Evolutionary conservation across 2,797 vertebrate species (phyloP).

Genomic region (Clarias fuscus): DNA sequence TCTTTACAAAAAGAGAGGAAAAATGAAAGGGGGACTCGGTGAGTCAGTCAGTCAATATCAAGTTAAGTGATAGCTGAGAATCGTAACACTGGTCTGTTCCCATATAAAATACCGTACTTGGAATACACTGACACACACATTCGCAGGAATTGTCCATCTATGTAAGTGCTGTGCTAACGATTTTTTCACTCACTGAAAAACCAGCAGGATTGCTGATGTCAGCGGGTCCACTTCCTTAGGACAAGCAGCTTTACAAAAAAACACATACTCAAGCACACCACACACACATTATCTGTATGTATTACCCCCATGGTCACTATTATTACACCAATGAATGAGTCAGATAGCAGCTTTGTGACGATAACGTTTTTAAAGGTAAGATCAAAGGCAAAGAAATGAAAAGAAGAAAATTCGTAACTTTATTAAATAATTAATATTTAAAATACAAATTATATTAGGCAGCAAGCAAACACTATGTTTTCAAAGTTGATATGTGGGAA

Average conservation of each 20-base stretch:
- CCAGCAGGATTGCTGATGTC: conserved; percentile 72
- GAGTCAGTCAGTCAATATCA: conserved; percentile 6
- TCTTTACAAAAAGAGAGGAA: not conserved
- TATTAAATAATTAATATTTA: too few species aligned
- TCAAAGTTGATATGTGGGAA: too few species aligned
- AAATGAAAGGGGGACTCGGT: not conserved
- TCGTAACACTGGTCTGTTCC: not conserved
- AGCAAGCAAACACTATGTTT: too few species aligned
- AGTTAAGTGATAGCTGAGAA: not conserved
- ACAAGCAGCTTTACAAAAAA: conserved; percentile 48
- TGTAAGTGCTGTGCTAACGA: conserved; percentile 70
- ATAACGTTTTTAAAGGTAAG: not conserved
- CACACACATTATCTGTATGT: not conserved
- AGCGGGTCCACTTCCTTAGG: conserved; percentile 76
- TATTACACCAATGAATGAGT: not conserved
- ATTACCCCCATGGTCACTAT: not conserved
- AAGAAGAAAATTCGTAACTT: not conserved
- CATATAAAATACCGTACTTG: not conserved
- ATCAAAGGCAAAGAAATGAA: not conserved
- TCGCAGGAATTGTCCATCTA: conserved; percentile 28
- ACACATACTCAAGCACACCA: conserved; percentile 50
- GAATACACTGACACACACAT: not conserved
- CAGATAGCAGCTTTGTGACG: conserved; percentile 32
- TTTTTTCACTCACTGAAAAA: conserved; percentile 69
- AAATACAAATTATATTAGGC: not conserved